phyloP scores from a whole-genome alignment of 2,888 invertebrate species.

The Leptopilina myrica region DNA sequence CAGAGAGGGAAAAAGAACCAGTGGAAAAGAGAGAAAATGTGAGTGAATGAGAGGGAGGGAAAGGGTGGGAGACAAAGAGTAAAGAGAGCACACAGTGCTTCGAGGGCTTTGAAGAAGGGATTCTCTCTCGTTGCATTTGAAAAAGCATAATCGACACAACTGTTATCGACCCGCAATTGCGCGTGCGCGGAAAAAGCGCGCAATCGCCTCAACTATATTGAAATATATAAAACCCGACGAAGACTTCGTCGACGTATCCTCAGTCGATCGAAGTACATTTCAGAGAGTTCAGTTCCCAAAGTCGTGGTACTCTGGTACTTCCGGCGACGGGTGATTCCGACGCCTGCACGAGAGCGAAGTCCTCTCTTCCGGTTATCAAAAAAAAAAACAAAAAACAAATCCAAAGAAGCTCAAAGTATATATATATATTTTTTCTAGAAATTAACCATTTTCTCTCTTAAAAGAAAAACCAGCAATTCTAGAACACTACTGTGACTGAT shows the following conservation, averaged over 20 bases:
- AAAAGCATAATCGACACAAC: slow-evolving; percentile 52
- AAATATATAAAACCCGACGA: slow-evolving; percentile 36
- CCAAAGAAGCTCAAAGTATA: background rate
- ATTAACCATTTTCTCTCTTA: too few species aligned
- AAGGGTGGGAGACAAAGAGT: slow-evolving; percentile 42
- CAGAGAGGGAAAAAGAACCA: slow-evolving; percentile 50
- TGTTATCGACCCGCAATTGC: slow-evolving; percentile 72
- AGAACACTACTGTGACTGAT: slow-evolving; percentile 39
- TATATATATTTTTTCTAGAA: background rate
- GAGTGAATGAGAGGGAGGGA: slow-evolving; percentile 31
- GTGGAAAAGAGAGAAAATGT: slow-evolving; percentile 33
- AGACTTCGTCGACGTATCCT: slow-evolving; percentile 40
- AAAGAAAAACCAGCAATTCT: slow-evolving; percentile 1
- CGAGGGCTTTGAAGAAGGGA: slow-evolving; percentile 42
- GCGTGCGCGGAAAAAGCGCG: slow-evolving; percentile 72
- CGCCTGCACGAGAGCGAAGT: slow-evolving; percentile 63
- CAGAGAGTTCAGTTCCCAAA: slow-evolving; percentile 43
- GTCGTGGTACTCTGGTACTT: slow-evolving; percentile 30
- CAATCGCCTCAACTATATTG: slow-evolving; percentile 61
- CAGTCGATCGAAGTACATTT: slow-evolving; percentile 53
- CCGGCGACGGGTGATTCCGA: slow-evolving; percentile 70
- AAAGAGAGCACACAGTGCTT: slow-evolving; percentile 42
- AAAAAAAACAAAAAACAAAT: background rate
- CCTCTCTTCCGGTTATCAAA: slow-evolving; percentile 50
- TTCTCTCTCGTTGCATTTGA: slow-evolving; percentile 40